Evolutionary conservation across 1,140 invertebrate genomes (phyloP).

Genomic region (Eurytemora carolleeae): DNA sequence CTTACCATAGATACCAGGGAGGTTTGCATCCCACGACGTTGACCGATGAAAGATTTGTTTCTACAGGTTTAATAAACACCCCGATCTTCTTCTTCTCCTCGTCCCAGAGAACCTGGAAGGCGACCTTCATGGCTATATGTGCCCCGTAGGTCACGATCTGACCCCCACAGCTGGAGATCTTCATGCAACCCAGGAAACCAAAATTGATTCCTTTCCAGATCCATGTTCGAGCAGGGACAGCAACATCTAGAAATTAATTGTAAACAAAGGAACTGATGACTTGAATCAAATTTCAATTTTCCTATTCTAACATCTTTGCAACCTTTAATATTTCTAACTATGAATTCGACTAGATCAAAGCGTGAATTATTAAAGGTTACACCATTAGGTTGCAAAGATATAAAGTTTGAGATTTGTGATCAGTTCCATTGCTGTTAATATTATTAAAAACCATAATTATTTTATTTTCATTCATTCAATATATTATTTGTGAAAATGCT

Average conservation of each 20-base stretch:
- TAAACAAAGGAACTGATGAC: too few relatives aligned
- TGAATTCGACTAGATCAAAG: too few relatives aligned
- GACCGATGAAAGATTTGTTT: background rate
- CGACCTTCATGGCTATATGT: background rate
- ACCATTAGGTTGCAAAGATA: too few relatives aligned
- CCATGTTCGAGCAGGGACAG: constrained; percentile 7
- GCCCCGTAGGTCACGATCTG: constrained; percentile 10
- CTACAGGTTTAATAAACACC: background rate
- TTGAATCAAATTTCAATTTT: too few relatives aligned
- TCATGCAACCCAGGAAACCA: constrained; percentile 4
- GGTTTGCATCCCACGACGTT: constrained; percentile 4
- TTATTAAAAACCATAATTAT: too few relatives aligned
- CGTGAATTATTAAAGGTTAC: too few relatives aligned
- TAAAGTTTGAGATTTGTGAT: too few relatives aligned
- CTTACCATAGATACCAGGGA: constrained; percentile 4
- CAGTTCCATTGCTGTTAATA: too few relatives aligned
- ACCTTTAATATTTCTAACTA: too few relatives aligned
- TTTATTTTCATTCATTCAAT: too few relatives aligned
- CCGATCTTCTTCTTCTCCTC: background rate
- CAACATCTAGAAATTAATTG: background rate
- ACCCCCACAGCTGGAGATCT: constrained; percentile 1
- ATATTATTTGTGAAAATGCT: too few relatives aligned
- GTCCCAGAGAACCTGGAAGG: constrained; percentile 3
- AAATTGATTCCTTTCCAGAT: constrained; percentile 13
- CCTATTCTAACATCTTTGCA: too few relatives aligned